Evolutionary conservation across 2,113 vertebrate species (phyloP).

Genomic region (Petroica traversi): DNA sequence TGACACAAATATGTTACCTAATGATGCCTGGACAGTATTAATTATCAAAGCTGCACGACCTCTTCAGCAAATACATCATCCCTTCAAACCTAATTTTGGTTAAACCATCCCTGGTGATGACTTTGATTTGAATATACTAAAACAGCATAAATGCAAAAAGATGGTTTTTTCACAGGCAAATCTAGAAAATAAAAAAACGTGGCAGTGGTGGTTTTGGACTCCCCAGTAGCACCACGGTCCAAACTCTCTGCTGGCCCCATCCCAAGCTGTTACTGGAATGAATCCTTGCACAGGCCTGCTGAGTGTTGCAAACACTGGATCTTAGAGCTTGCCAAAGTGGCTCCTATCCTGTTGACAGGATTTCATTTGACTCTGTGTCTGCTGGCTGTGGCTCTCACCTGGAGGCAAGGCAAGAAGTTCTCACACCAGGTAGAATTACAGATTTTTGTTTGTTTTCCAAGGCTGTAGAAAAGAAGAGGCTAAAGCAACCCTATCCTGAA

Average conservation of each 20-base stretch:
- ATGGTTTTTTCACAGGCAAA: not conserved
- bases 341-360: not conserved
- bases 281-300: not conserved
- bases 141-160: not conserved
- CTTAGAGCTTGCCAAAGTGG: not conserved
- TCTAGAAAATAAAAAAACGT: not conserved
- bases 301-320: not conserved
- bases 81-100: not conserved
- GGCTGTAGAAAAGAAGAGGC: not conserved
- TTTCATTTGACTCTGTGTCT: not conserved
- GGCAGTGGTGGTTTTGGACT: not conserved
- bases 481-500: not conserved
- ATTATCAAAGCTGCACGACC: not conserved
- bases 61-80: not conserved
- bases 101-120: not conserved
- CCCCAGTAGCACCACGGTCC: not conserved
- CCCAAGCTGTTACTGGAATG: not conserved
- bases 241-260: not conserved
- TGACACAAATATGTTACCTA: not conserved
- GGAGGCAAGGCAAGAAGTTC: fast-evolving
- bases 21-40: not conserved
- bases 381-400: not conserved
- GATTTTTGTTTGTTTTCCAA: not conserved
- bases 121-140: not conserved
- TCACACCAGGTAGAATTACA: fast-evolving